Base-by-base conservation (phyloP, 2,888 invertebrate genomes). In the Tenthredo notha region DNA sequence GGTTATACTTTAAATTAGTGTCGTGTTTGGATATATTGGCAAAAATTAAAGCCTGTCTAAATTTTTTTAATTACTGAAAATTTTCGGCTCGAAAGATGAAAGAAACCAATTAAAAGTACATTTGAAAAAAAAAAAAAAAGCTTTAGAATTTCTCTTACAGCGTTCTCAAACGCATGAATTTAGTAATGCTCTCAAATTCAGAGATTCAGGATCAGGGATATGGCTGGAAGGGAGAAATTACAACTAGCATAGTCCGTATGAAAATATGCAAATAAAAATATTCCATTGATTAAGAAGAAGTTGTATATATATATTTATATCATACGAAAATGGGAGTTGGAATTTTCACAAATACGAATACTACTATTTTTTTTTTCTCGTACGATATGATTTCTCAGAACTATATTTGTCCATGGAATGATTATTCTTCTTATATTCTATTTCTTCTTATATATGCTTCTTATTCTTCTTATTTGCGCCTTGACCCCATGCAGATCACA, bases 11-110 rank as follows among this genome's bases (percentile, higher is more conserved):
- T 40, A 10, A 33, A 29, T 77, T 80, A 2, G 33, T 37, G 61
- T 40, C n/a, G 80, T 61, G 61, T 61, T 80, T 58, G 21, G 37
- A 54, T 77, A 50, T 77, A 54, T 77, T 61, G 80, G 77, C 77
- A 15, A 80, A 80, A 61, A 61, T 6, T 54, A n/a, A 50, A 25
- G 50, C 29, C 25, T 15, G 29, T 40, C 25, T 77, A 6, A 6
- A 72, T n/a, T 43, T n/a, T 3, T 21, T 40, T 43, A 5, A 37
- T 72, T 18, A 72, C 4, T 21, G 7, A n/a, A 12, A 18, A 21
- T 33, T 70, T 72, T 21, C 4, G 10, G 40, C 12, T 21, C 12
- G 2, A n/a, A 40, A 15, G 9, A 15, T 21, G 0, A n/a, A 40
- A 15, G n/a, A 15, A 72, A 72, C 18, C 72, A 2, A 43, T 40